Base-by-base conservation (phyloP, 2,797 vertebrate species). In the Typhlichthys eigenmanni region DNA sequence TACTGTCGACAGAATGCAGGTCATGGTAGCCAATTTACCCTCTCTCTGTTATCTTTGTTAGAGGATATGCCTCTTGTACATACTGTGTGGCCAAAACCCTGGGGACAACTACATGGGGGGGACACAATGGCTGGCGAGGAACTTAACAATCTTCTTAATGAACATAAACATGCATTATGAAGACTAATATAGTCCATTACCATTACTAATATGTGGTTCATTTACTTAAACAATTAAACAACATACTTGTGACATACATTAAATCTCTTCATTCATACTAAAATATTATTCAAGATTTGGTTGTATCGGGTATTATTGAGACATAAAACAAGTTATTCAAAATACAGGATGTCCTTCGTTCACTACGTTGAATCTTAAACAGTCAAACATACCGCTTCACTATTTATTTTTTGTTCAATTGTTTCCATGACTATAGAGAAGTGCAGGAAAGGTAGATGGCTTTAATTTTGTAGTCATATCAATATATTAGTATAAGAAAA, bases 1-100 rank as follows among this genome's bases (percentile, higher is more conserved):
- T 54, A 13, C 72, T 80, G 79, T 83, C 75, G 72, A 71, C 82
- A 81, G 65, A 69, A 62, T 76, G 71, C 68, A 69, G 58, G 66
- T 68, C 62, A 80, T 47, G 68, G 63, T 47, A 17, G 47, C 76
- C 78, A 56, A 56, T 74, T 29, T 51, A 67, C 64, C 14, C 32
- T 46, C 47, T 68, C 48, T 53, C 55, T 73, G 24, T 56, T 78
- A 72, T 78, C 75, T 79, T 48, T 83, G 65, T 72, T 59, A 52
- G 55, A 3, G n/a, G 58, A 48, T 62, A 51, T 62, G 55, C 82
- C 75, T 63, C 65, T 72, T 49, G 62, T 47, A 60, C 47, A 8
- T 29, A 29, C 24, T 29, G 24, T 29, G 24, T 55, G 68, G 69
- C 69, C 80, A 72, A 72, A 43, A 69, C 50, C 51, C 34, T 8